A percentile compares a stretch with the other conserved stretches of the same genome.
phyloP scores from a whole-genome alignment of 2,797 vertebrate genomes.

The Anguilla obscura region DNA sequence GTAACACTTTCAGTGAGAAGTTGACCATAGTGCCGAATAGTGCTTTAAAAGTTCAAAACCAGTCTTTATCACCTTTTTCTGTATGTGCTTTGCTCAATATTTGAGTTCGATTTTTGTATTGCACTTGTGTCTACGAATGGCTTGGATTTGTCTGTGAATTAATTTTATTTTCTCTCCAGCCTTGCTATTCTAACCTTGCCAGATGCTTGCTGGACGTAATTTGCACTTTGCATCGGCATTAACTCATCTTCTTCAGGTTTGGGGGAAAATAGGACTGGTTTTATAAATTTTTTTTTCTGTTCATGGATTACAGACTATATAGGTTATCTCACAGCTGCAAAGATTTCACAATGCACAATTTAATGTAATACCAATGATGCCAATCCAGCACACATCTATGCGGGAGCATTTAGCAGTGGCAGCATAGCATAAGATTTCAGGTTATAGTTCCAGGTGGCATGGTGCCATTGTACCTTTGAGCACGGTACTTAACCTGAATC shows the following conservation, averaged over 20 bases:
- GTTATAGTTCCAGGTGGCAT: too few species aligned
- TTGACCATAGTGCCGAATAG: background rate
- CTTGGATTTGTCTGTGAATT: background rate
- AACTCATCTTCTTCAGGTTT: background rate
- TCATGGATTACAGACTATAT: background rate
- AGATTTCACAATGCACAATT: background rate
- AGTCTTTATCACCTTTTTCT: background rate
- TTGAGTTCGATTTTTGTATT: background rate
- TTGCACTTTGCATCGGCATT: background rate
- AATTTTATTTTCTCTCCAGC: background rate
- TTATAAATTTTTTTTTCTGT: background rate
- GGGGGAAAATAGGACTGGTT: background rate
- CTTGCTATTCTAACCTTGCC: background rate
- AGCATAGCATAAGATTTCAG: too few species aligned
- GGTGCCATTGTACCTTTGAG: too few species aligned
- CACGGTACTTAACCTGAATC: too few species aligned
- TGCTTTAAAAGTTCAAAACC: background rate
- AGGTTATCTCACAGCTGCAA: background rate
- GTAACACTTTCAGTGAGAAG: background rate
- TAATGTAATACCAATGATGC: too few species aligned
- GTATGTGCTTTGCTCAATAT: background rate
- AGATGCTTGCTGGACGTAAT: background rate
- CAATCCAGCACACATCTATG: too few species aligned
- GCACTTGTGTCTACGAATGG: background rate
- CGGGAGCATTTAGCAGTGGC: too few species aligned